Percentiles rank a stretch among this genome's conserved stretches.
These are phyloP conservation scores for Drosophila saltans DNA, from an alignment of 1,140 invertebrate genomes.

Conservation along the genomic window DNA sequence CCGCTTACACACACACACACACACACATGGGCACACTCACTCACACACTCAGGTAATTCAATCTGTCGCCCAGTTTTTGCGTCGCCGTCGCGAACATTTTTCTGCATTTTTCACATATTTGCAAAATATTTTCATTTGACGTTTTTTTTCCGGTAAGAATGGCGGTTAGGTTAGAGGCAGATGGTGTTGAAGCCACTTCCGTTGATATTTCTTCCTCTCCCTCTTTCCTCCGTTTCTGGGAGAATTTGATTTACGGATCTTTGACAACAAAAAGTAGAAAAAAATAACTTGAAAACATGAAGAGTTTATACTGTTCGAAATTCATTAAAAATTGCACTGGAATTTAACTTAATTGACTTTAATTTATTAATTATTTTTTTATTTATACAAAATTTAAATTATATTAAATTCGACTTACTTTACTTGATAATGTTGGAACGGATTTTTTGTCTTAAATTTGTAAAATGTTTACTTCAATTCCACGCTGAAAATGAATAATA, in stretches of 20 bases:
- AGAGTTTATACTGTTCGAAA: neutral
- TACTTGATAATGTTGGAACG: too few species aligned
- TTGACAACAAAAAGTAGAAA: neutral
- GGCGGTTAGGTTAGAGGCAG: constrained; percentile 15
- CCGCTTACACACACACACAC: neutral
- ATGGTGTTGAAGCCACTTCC: constrained; percentile 9
- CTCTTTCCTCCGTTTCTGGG: neutral
- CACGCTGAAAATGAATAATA: neutral
- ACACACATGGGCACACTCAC: neutral
- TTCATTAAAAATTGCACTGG: neutral
- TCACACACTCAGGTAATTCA: constrained; percentile 66
- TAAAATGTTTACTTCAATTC: neutral
- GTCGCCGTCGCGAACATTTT: constrained; percentile 50
- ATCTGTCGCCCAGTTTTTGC: constrained; percentile 73
- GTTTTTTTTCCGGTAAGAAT: constrained; percentile 4
- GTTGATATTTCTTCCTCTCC: neutral
- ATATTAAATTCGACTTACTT: too few species aligned
- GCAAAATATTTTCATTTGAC: constrained; percentile 20
- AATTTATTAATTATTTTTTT: too few species aligned
- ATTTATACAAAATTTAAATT: too few species aligned
- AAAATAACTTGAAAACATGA: too few species aligned
- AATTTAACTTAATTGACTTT: neutral
- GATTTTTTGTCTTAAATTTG: too few species aligned
- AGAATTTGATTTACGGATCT: neutral
- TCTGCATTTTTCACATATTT: constrained; percentile 49